Base-by-base conservation (phyloP, 2,113 vertebrate species). In the Chrysemys picta region DNA sequence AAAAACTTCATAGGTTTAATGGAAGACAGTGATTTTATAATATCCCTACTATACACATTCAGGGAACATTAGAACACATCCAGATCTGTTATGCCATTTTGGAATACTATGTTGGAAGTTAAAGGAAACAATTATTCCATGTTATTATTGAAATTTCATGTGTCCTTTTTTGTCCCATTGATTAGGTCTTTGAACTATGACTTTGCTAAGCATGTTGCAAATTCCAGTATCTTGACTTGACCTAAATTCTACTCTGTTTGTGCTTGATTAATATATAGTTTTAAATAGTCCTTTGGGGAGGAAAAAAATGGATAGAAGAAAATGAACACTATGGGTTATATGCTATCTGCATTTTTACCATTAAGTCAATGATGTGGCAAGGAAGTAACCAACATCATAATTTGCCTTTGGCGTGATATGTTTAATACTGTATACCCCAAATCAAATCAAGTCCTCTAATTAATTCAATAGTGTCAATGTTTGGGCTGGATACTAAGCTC, bases 211-310 rank as follows among this genome's bases (percentile, higher is more conserved):
- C 27, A 13, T 59, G 57, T 82, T 42, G 25, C 93, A 93, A 87
- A 42, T 52, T 87, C 16, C 90, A 84, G 82, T 50, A 85, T 3
- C 12, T 22, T 72, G 42, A 1, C 76, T 38, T 83, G 42, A 94
- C 81, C 87, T 75, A 22, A 42, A 84, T 89, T 93, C 91, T 95
- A 38, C 24, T 90, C 82, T 3, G 65, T 91, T 86, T 88, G 82
- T 7, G 16, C 29, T 78, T 86, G 87, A 57, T 52, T 35, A 59
- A 29, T 53, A 90, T 57, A n/a, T 42, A 75, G 76, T 53, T 92
- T 85, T 57, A 88, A 0, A 0, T 16, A 21, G n/a, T 27, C 42
- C 75, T 27, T 12, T 45, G 75, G 12, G 12, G 42, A 27, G 38
- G 21, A 47, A 27, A 27, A 14, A 12, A 94, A 85, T 38, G 31